A percentile compares a stretch with the other conserved stretches of the same genome.
phyloP scores from a whole-genome alignment of 1,140 invertebrate genomes.

The Formica selysi region DNA sequence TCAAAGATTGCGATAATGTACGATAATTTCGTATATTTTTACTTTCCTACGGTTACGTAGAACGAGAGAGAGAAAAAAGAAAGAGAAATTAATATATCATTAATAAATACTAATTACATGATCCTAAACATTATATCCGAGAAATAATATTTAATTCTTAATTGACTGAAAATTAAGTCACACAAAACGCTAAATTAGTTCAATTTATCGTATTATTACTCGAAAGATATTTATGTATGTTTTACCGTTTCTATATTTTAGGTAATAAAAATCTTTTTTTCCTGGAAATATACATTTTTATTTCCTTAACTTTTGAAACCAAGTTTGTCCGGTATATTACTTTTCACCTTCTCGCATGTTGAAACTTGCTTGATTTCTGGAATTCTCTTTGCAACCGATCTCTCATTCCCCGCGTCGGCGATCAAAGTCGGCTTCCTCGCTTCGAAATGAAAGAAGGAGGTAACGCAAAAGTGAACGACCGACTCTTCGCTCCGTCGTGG shows the following conservation, averaged over 20 bases:
- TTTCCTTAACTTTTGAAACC: slow-evolving; percentile 20
- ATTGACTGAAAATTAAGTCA: not conserved
- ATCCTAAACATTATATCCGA: not conserved
- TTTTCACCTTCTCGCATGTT: not conserved
- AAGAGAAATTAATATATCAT: too few relatives aligned
- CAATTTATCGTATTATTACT: not conserved
- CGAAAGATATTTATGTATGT: not conserved
- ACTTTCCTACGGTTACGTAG: not conserved
- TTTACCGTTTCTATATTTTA: not conserved
- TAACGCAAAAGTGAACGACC: slow-evolving; percentile 44
- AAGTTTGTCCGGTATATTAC: not conserved
- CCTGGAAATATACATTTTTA: not conserved
- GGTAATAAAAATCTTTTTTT: not conserved
- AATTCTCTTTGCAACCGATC: slow-evolving; percentile 58
- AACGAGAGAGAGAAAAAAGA: too few relatives aligned
- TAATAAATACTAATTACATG: not conserved
- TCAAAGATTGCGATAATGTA: not conserved
- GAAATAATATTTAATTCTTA: not conserved
- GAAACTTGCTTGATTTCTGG: slow-evolving; percentile 31
- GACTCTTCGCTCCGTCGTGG: slow-evolving; percentile 55
- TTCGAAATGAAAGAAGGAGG: slow-evolving; percentile 62
- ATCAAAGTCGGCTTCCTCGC: slow-evolving; percentile 46
- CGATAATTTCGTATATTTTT: not conserved
- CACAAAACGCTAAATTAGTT: not conserved
- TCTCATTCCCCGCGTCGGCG: slow-evolving; percentile 64